These are phyloP conservation scores for Hippocampus barbouri DNA, from an alignment of 2,113 vertebrate species.

Conservation along the genomic window DNA sequence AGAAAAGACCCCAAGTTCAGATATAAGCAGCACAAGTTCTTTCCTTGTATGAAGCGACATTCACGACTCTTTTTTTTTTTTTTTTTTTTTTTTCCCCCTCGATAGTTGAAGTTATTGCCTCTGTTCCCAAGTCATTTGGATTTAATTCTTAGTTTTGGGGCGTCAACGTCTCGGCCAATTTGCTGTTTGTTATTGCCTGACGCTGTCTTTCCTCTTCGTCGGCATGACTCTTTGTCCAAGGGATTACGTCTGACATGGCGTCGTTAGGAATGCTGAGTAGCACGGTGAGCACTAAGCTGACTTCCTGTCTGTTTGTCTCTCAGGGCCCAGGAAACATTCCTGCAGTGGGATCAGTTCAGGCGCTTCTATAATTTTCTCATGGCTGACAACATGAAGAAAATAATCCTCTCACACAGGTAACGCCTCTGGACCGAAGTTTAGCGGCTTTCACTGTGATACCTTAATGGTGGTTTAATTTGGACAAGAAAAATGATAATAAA, in stretches of 20 bases:
- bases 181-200: conserved; percentile 30
- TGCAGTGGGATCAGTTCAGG: conserved; percentile 96
- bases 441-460: neutral
- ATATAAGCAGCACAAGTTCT: conserved; percentile 12
- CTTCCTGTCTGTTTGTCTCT: conserved; percentile 45
- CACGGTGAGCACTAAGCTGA: conserved; percentile 32
- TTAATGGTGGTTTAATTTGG: neutral
- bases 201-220: conserved; percentile 8
- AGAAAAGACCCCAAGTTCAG: conserved; percentile 26
- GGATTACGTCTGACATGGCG: conserved; percentile 48
- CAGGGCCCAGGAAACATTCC: conserved; percentile 97
- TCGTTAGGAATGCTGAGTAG: conserved; percentile 43
- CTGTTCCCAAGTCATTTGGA: neutral
- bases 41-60: neutral
- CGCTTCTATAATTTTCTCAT: conserved; percentile 99
- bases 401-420: conserved; percentile 96
- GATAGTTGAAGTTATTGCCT: neutral
- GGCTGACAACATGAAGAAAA: conserved; percentile 99
- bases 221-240: conserved; percentile 40
- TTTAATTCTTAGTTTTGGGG: neutral
- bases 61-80: neutral
- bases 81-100: neutral
- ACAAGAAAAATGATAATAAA: neutral
- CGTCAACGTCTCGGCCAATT: conserved; percentile 1
- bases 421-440: neutral